phyloP scores from a whole-genome alignment of 2,888 invertebrate species.

The Atethmia centrago region DNA sequence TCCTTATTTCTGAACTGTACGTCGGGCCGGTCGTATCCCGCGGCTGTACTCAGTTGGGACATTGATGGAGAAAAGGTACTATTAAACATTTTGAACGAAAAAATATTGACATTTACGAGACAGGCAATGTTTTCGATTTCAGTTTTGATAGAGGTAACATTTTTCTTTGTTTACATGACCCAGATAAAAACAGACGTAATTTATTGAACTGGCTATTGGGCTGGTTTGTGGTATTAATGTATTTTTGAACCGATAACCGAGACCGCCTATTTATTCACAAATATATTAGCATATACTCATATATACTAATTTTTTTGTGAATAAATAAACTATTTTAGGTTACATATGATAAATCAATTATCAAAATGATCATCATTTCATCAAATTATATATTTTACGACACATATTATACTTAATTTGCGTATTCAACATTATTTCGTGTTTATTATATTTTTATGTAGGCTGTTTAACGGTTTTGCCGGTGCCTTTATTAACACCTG shows the following conservation, averaged over 20 bases:
- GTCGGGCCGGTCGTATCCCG: conserved; percentile 94
- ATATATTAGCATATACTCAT: no score
- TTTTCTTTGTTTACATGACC: conserved; percentile 40
- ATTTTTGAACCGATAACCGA: conserved; percentile 16
- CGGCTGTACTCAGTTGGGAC: conserved; percentile 94
- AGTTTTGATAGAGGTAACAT: conserved; percentile 35
- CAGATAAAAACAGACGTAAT: conserved; percentile 18
- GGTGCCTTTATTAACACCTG: no score
- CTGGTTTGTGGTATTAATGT: neutral
- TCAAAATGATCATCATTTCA: no score
- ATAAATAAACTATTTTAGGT: no score
- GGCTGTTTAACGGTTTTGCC: no score
- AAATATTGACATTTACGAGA: conserved; percentile 55
- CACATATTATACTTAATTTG: no score
- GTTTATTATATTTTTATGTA: no score
- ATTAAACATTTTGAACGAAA: conserved; percentile 47
- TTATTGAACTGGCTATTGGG: conserved; percentile 10
- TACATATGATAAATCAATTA: no score
- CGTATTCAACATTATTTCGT: no score
- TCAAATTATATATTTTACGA: no score
- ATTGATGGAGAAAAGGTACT: conserved; percentile 94
- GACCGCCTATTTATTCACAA: neutral
- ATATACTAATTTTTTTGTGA: no score
- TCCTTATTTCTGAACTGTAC: conserved; percentile 94
- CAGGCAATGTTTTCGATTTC: conserved; percentile 33